Evolutionary conservation across 2,113 vertebrate species (phyloP), one percentile per base, ranked within the genome.

Genomic region (Etheostoma cragini): DNA sequence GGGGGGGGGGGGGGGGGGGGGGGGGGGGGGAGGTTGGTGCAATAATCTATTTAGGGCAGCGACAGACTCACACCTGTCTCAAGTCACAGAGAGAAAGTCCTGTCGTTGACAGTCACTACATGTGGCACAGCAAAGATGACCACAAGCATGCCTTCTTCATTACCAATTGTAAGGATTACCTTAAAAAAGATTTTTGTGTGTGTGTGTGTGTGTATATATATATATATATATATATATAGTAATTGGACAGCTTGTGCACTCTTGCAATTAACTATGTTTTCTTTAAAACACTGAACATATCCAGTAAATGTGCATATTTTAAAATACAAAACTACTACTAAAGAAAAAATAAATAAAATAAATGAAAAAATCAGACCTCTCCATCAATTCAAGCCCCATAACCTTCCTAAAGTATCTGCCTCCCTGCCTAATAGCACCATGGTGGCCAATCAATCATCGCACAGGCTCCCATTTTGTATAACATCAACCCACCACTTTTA

Each of bases 1-100:
- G n/a, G 6, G 24, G 56, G 26, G 26, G 26, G 26, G 26, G 52
- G 62, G n/a, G 6, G 24, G 56, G 26, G 26, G 26, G 26, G 26
- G 52, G 62, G n/a, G 6, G 24, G 56, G 26, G 26, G 26, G 26
- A 3, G 52, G 52, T 70, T 22, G 33, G 35, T 57, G 81, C 33
- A 76, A 58, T 22, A 42, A 77, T 88, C 87, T 89, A 92, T 91
- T 94, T 91, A 62, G 87, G 77, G 83, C 65, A 56, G 82, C 8
- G 64, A 68, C 70, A 75, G 46, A 76, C 60, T 85, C 70, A 60
- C 83, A 91, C 91, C 86, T 90, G 89, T 87, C 82, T 87, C 73
- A 72, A 66, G 80, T 77, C 62, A 73, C 66, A 72, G 56, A 78
- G 35, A 38, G 47, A n/a, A 47, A 42, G 35, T 67, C 54, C 46